Percentiles rank a stretch among this genome's conserved stretches.
These are phyloP conservation scores for Bombus pascuorum DNA, from an alignment of 1,140 invertebrate species.

Conservation along the genomic window DNA sequence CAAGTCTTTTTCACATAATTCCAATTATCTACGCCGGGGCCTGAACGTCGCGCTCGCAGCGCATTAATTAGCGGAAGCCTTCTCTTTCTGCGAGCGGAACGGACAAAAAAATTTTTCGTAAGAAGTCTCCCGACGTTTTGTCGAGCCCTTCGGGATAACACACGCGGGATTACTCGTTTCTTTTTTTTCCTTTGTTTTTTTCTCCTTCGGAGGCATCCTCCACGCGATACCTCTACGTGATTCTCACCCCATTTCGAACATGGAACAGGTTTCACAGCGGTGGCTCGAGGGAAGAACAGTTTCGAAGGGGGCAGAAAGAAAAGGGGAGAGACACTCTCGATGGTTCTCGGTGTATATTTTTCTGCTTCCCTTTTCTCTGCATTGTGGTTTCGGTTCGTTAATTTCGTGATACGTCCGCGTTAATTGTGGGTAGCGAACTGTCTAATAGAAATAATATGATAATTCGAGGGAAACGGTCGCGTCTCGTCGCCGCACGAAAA, in stretches of 20 bases:
- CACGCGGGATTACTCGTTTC: slow-evolving; percentile 53
- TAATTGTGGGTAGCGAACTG: slow-evolving; percentile 80
- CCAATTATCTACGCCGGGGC: slow-evolving; percentile 78
- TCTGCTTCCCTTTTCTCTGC: not conserved
- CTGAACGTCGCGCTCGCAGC: slow-evolving; percentile 55
- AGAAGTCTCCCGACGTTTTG: slow-evolving; percentile 70
- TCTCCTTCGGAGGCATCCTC: not conserved
- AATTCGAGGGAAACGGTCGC: slow-evolving; percentile 66
- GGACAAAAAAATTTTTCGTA: slow-evolving; percentile 59
- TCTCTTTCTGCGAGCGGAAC: slow-evolving; percentile 6
- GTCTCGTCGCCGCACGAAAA: not conserved
- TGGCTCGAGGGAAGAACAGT: slow-evolving; percentile 34
- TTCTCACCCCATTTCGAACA: slow-evolving; percentile 53
- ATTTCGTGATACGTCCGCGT: slow-evolving; percentile 75
- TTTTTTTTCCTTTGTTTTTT: slow-evolving; percentile 32
- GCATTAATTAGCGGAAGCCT: slow-evolving; percentile 80
- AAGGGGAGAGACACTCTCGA: slow-evolving; percentile 37
- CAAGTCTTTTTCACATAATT: slow-evolving; percentile 78
- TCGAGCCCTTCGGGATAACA: slow-evolving; percentile 64
- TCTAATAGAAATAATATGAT: slow-evolving; percentile 82
- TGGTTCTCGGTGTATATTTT: not conserved
- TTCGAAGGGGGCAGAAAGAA: not conserved
- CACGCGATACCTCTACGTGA: not conserved
- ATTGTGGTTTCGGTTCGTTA: slow-evolving; percentile 75
- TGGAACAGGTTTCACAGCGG: slow-evolving; percentile 65